Evolutionary conservation across 2,113 vertebrate species (phyloP).

Genomic region (Stomatorhinus ivindoensis): DNA sequence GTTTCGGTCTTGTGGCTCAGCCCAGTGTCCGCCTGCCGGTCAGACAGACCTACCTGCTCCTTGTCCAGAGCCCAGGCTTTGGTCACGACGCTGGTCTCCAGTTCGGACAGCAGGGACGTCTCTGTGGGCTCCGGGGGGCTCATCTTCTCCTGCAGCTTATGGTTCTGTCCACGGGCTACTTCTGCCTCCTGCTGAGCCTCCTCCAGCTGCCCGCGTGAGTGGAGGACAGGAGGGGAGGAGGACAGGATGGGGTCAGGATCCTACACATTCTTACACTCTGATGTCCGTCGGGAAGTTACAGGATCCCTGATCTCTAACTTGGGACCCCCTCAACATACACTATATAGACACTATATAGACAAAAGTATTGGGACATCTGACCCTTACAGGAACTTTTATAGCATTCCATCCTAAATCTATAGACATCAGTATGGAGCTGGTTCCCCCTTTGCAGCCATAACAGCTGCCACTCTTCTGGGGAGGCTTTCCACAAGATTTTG

Average conservation of each 20-base stretch:
- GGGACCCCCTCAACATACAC: not conserved
- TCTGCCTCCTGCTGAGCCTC: slow-evolving; percentile 62
- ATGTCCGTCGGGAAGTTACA: not conserved
- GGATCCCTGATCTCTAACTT: not conserved
- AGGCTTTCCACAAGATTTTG: too few species aligned
- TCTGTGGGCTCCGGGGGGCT: not conserved
- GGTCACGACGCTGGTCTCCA: slow-evolving; percentile 40
- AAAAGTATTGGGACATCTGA: not conserved
- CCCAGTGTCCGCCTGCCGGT: not conserved
- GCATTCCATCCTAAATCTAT: too few species aligned
- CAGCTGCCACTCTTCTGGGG: too few species aligned
- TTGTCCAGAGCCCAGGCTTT: slow-evolving; percentile 51
- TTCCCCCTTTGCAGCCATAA: too few species aligned
- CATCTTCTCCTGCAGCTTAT: slow-evolving; percentile 49
- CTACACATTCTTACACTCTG: not conserved
- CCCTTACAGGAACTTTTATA: not conserved
- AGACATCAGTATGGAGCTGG: too few species aligned
- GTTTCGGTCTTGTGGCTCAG: not conserved
- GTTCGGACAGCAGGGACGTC: slow-evolving; percentile 21
- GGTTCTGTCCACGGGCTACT: slow-evolving; percentile 52
- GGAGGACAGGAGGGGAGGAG: not conserved
- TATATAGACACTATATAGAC: not conserved
- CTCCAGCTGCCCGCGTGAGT: slow-evolving; percentile 45
- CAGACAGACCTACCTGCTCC: slow-evolving; percentile 43
- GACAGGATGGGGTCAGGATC: not conserved